Evolutionary conservation across 2,113 vertebrate species (phyloP).

Genomic region (Pholis gunnellus): DNA sequence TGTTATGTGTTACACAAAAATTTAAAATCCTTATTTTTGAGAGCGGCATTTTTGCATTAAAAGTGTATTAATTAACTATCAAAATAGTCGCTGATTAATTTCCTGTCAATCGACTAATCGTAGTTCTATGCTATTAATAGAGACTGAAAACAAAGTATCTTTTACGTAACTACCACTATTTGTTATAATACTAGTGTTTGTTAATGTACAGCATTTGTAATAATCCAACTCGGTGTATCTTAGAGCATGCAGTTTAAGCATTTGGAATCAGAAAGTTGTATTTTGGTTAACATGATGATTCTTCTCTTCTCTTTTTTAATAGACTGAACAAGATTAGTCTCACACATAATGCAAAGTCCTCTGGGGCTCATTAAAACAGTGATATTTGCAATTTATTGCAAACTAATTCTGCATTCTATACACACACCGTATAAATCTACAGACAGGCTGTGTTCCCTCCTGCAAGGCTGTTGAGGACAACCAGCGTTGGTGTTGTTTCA

Average conservation of each 20-base stretch:
- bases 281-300: background rate
- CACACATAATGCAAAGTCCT: slow-evolving; percentile 8
- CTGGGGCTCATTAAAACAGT: slow-evolving; percentile 22
- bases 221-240: background rate
- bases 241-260: background rate
- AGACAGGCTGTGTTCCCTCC: slow-evolving; percentile 26
- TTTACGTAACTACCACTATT: background rate
- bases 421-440: slow-evolving; percentile 42
- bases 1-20: background rate
- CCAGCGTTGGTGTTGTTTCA: slow-evolving; percentile 20
- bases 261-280: slow-evolving; percentile 1
- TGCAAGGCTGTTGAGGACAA: slow-evolving; percentile 34
- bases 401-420: slow-evolving; percentile 28
- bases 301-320: slow-evolving; percentile 19
- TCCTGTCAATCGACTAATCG: background rate
- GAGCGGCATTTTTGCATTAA: background rate
- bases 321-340: slow-evolving; percentile 52
- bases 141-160: background rate
- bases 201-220: background rate
- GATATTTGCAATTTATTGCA: slow-evolving; percentile 42
- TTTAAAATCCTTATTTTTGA: background rate
- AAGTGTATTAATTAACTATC: background rate
- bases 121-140: background rate
- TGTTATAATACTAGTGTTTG: background rate
- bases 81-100: background rate